phyloP scores from a whole-genome alignment of 2,113 vertebrate species.

The Uria aalge region DNA sequence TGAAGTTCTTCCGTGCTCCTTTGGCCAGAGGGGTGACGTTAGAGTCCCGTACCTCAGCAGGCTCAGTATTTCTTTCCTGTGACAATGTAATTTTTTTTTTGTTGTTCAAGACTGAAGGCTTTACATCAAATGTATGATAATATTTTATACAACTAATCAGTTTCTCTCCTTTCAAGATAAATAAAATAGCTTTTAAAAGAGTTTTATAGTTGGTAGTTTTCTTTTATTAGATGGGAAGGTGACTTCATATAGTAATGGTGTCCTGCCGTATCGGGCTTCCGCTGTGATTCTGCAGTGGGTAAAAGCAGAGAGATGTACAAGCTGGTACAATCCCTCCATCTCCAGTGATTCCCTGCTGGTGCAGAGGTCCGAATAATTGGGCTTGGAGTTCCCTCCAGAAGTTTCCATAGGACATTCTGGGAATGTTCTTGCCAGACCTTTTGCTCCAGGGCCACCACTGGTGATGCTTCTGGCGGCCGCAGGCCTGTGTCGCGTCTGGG shows the following conservation, averaged over 20 bases:
- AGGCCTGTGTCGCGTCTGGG: accelerated
- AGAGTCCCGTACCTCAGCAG: not conserved
- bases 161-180: slow-evolving; percentile 62
- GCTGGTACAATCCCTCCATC: too few species aligned
- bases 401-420: not conserved
- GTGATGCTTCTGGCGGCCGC: accelerated
- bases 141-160: slow-evolving; percentile 73
- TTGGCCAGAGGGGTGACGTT: not conserved
- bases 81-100: not conserved
- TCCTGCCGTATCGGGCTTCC: not conserved
- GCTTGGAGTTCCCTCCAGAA: not conserved
- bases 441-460: not conserved
- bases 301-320: not conserved
- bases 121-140: slow-evolving; percentile 60
- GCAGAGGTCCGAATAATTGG: not conserved
- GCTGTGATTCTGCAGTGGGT: not conserved
- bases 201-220: not conserved
- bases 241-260: not conserved
- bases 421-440: not conserved
- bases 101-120: slow-evolving; percentile 55
- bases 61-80: slow-evolving; percentile 29
- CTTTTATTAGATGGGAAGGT: not conserved
- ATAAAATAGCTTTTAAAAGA: slow-evolving; percentile 75
- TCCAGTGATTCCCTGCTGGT: not conserved
- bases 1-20: not conserved